Percentiles rank a stretch among this genome's conserved stretches.
Conservation (phyloP, 2,113 vertebrate genomes). For the Rhodinocichla rosea region DNA sequence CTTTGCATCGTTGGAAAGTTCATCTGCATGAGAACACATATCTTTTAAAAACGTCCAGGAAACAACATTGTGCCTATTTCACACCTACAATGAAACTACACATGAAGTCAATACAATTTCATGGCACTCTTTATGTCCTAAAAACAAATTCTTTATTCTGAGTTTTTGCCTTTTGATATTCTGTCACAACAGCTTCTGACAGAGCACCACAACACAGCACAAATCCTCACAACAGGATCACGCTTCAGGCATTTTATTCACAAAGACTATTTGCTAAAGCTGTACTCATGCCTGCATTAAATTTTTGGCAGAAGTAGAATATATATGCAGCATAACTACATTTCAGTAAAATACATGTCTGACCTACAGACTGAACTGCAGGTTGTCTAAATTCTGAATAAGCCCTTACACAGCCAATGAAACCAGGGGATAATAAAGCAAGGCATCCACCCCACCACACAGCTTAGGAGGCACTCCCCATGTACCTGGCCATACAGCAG, state of each 20-base stretch:
- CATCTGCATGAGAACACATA: background rate
- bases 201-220: background rate
- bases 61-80: background rate
- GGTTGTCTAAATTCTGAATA: background rate
- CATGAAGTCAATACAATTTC: background rate
- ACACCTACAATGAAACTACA: background rate
- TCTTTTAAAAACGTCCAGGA: background rate
- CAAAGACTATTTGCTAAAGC: slow-evolving; percentile 33
- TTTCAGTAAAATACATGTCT: background rate
- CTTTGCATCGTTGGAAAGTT: background rate
- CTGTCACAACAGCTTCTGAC: background rate
- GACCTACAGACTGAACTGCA: background rate
- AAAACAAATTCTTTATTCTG: background rate
- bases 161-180: slow-evolving; percentile 7
- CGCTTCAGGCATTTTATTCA: slow-evolving; percentile 28
- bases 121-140: background rate
- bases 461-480: background rate
- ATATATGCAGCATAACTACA: background rate
- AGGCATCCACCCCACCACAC: rapidly evolving
- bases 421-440: background rate
- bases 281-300: background rate
- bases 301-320: slow-evolving; percentile 5
- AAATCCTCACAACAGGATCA: slow-evolving; percentile 51
- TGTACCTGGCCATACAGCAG: background rate
- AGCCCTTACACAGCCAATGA: background rate